Conservation (phyloP, 2,888 invertebrate species). For the Oligia latruncula region DNA sequence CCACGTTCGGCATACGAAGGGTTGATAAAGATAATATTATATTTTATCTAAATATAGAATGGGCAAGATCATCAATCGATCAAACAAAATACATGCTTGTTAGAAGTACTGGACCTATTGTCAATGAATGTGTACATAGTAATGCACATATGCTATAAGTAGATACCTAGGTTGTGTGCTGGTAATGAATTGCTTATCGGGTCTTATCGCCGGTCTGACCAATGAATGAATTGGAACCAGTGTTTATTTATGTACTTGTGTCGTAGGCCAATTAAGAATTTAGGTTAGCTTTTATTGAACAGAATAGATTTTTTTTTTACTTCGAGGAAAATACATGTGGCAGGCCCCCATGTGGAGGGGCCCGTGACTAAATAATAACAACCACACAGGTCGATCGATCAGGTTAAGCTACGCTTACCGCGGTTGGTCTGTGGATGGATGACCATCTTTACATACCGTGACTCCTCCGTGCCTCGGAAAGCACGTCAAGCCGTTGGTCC, state of each 20-base stretch:
- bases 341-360: too few species aligned
- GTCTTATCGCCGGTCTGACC: slow-evolving; percentile 8
- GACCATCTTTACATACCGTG: too few species aligned
- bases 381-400: too few species aligned
- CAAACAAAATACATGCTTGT: not conserved
- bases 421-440: too few species aligned
- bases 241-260: not conserved
- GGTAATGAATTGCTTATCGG: slow-evolving; percentile 27
- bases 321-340: too few species aligned
- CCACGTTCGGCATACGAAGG: too few species aligned
- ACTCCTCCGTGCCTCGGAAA: too few species aligned
- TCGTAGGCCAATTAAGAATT: not conserved
- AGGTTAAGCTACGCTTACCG: too few species aligned
- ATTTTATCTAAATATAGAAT: not conserved
- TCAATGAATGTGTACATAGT: not conserved
- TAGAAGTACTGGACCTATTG: not conserved
- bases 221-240: slow-evolving; percentile 31
- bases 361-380: too few species aligned
- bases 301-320: too few species aligned
- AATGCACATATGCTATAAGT: not conserved
- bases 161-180: not conserved
- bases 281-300: not conserved
- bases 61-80: not conserved
- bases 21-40: too few species aligned
- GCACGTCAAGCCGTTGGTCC: too few species aligned